Evolutionary conservation across 2,113 vertebrate species (phyloP), one percentile per base, ranked within the genome.

Genomic region (Hippocampus guttulatus): DNA sequence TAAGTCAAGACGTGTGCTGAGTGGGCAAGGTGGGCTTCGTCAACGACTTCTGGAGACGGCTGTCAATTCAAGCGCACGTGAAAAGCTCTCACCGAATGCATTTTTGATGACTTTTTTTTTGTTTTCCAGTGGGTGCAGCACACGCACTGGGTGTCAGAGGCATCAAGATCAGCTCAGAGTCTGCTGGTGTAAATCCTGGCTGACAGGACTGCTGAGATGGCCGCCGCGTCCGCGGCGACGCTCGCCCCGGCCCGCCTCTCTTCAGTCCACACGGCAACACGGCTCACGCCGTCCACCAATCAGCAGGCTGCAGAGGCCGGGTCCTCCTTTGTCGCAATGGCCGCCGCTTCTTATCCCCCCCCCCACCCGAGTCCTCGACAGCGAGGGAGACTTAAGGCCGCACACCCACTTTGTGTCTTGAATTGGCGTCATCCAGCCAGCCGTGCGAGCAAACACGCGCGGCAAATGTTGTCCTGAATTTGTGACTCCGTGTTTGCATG

Each of bases 301-400:
- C 88, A 88, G 88, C 72, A 80, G 0, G 75, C 87, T 79, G 45
- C 49, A 71, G 81, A 87, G 87, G 78, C 83, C 90, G 85, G 88
- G 87, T 86, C 87, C 87, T 88, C 84, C 82, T 85, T 84, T 89
- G 90, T 89, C 90, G 83, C 90, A 88, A 91, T 89, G 88, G 88
- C 81, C 88, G 88, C 88, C 83, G 33, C 30, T 25, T 82, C 80
- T 78, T 83, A 68, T 88, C 84, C 82, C 83, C 73, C 79, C 83
- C 1, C 14, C 23, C 2, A 27, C 21, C n/a, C 9, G 8, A 0
- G 8, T 9, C 21, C 45, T 43, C n/a, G 3, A 14, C 10, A 18
- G 21, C 11, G 12, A 64, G 11, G 41, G 63, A 64, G 62, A 41
- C 64, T 18, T 23, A 9, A 16, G n/a, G 27, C 11, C 20, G 6